Conservation (phyloP, 2,113 vertebrate genomes). For the Fulmarus glacialis region DNA sequence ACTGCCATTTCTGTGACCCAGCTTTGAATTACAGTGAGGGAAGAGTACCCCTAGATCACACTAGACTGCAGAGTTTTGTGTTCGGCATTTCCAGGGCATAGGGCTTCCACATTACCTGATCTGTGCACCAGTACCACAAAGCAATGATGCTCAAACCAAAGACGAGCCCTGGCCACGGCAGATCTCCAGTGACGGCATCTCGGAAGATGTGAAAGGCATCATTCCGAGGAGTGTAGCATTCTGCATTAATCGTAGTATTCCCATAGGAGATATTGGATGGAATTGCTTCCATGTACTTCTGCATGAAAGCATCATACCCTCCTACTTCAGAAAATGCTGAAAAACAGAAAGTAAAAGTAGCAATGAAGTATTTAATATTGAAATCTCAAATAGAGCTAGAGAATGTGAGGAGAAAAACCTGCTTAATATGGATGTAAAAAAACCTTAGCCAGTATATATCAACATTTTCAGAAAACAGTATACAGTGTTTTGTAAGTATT, state of each 20-base stretch:
- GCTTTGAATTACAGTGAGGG: not conserved
- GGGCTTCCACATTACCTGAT: constrained; percentile 82
- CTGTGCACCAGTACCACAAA: constrained; percentile 96
- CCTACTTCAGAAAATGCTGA: constrained; percentile 88
- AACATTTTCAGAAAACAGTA: not conserved
- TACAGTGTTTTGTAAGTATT: no score
- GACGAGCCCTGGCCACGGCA: constrained; percentile 91
- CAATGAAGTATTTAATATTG: not conserved
- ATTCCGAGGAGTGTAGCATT: constrained; percentile 82
- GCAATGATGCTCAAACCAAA: constrained; percentile 89
- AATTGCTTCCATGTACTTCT: constrained; percentile 85
- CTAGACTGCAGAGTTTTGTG: not conserved
- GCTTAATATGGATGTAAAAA: not conserved
- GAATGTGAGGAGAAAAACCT: not conserved
- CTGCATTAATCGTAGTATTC: not conserved
- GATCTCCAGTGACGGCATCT: constrained; percentile 81
- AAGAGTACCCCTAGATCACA: no score
- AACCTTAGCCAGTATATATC: not conserved
- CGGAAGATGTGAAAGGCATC: constrained; percentile 94
- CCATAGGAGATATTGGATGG: constrained; percentile 54
- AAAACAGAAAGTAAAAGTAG: not conserved
- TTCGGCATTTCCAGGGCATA: not conserved
- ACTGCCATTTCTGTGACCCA: not conserved
- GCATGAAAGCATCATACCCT: constrained; percentile 82
- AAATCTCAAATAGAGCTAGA: not conserved